Percentiles rank a stretch among this genome's conserved stretches.
phyloP scores from a whole-genome alignment of 2,888 invertebrate genomes.

The Meiosimyza platycephala region DNA sequence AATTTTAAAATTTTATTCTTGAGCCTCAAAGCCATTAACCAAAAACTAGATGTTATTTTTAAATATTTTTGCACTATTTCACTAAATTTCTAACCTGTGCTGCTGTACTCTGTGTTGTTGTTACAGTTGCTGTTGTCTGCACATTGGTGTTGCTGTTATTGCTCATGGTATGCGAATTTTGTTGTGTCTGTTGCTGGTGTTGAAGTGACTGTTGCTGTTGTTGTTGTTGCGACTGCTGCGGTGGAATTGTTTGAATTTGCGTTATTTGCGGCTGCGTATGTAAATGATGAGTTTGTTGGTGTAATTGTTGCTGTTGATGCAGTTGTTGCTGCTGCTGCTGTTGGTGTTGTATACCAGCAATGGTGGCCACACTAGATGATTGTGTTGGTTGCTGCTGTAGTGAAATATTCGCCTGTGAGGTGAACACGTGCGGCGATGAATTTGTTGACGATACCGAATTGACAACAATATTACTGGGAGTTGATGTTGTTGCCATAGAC shows the following conservation, averaged over 20 bases:
- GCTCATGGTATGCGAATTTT: constrained; percentile 43
- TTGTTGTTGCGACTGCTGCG: constrained; percentile 48
- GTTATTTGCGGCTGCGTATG: constrained; percentile 61
- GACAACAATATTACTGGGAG: constrained; percentile 64
- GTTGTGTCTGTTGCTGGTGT: constrained; percentile 48
- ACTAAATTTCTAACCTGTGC: constrained; percentile 69
- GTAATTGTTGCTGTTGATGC: constrained; percentile 53
- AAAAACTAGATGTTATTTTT: no score
- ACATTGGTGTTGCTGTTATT: constrained; percentile 49
- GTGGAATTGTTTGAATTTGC: constrained; percentile 63
- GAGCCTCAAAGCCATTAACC: no score
- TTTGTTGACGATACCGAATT: constrained; percentile 65
- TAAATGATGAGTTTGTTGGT: constrained; percentile 60
- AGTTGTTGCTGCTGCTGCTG: constrained; percentile 50
- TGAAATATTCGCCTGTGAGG: constrained; percentile 56
- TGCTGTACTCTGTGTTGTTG: constrained; percentile 58
- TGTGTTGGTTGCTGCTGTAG: constrained; percentile 52
- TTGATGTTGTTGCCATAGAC: constrained; percentile 59
- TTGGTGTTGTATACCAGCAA: constrained; percentile 53
- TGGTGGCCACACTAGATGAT: constrained; percentile 53
- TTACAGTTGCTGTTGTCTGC: constrained; percentile 47
- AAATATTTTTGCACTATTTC: no score
- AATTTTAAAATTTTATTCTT: no score
- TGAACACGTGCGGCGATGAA: constrained; percentile 58
- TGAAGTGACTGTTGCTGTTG: constrained; percentile 43